Conservation (phyloP, 2,113 vertebrate genomes). For the Leuciscus idus region DNA sequence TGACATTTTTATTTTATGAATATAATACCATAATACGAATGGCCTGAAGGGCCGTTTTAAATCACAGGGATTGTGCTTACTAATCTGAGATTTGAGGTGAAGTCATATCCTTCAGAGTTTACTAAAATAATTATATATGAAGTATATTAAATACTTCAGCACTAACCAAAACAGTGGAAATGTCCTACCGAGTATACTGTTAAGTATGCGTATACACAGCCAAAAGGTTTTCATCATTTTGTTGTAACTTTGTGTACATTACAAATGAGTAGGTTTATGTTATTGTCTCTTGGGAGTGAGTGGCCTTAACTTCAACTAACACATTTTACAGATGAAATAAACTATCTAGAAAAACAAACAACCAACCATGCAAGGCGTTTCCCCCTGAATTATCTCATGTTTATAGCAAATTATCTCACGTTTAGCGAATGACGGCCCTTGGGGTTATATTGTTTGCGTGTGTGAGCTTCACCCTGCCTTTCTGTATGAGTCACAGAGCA, state of each 20-base stretch:
- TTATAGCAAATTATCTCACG: constrained; percentile 8
- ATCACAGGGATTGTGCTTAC: not conserved
- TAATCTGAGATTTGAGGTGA: not conserved
- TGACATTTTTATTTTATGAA: not conserved
- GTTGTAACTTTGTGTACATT: not conserved
- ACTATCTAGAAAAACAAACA: constrained; percentile 3
- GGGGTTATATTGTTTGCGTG: constrained; percentile 28
- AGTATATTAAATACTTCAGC: not conserved
- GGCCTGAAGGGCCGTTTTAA: not conserved
- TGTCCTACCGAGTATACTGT: too few relatives aligned
- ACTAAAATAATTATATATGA: not conserved
- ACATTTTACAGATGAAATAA: constrained; percentile 8
- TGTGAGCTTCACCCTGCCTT: constrained; percentile 22
- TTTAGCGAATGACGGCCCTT: constrained; percentile 19
- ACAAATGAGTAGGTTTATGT: not conserved
- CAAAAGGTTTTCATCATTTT: not conserved
- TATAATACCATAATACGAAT: not conserved
- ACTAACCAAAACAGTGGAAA: not conserved
- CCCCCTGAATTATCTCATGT: not conserved
- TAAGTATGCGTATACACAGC: too few relatives aligned
- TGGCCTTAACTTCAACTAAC: not conserved
- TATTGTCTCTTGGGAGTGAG: not conserved
- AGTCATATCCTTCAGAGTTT: not conserved
- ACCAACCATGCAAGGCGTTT: constrained; percentile 6
- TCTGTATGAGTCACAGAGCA: constrained; percentile 42